Conservation (phyloP, 1,140 invertebrate genomes). For the Papilio polyxenes region DNA sequence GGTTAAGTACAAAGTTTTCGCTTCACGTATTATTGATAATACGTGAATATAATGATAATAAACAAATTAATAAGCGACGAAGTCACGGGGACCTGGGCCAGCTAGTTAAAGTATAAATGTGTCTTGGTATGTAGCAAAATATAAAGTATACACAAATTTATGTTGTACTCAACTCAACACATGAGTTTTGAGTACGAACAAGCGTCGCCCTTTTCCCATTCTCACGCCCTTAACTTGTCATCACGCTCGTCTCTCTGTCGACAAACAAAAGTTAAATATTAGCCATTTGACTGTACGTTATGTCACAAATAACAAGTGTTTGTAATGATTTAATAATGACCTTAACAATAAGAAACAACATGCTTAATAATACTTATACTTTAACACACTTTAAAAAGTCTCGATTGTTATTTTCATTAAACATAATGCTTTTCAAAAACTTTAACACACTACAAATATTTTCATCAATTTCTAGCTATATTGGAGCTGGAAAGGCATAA, state of each 20-base stretch:
- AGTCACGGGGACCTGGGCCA: not conserved
- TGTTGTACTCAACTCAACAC: not conserved
- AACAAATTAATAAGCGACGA: too few relatives aligned
- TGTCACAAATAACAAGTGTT: slow-evolving; percentile 28
- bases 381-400: not conserved
- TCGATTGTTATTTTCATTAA: not conserved
- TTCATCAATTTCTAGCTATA: too few relatives aligned
- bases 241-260: slow-evolving; percentile 7
- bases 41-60: too few relatives aligned
- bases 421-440: not conserved
- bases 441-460: not conserved
- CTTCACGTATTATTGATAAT: too few relatives aligned
- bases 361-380: not conserved
- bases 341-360: not conserved
- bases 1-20: too few relatives aligned
- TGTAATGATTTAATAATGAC: slow-evolving; percentile 22
- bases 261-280: slow-evolving; percentile 29
- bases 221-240: slow-evolving; percentile 33
- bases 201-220: not conserved
- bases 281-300: not conserved
- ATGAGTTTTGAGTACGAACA: slow-evolving; percentile 1
- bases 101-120: not conserved
- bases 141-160: not conserved
- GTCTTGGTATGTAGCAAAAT: not conserved
- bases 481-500: not conserved